Conservation (phyloP, 2,113 vertebrate species). For the Neofelis nebulosa region DNA sequence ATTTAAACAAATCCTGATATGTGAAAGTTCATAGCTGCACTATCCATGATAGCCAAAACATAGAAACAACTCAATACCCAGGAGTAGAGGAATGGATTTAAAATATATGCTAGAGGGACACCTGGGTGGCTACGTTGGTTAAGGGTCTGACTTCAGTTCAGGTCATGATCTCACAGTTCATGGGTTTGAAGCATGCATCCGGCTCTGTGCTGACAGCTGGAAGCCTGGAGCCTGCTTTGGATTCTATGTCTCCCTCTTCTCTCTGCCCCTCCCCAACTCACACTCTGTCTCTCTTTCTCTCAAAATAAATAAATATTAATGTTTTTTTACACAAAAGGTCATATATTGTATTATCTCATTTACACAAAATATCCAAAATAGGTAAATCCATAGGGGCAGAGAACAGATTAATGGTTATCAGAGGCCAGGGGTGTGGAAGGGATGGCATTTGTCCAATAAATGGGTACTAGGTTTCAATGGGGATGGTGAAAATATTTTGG, state of each 20-base stretch:
- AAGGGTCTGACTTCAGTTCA: no score
- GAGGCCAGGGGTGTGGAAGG: accelerated
- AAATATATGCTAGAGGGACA: neutral
- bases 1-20: neutral
- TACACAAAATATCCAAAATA: neutral
- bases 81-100: neutral
- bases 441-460: neutral
- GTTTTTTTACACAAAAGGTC: neutral
- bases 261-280: no score
- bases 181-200: no score
- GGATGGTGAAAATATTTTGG: neutral
- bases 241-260: no score
- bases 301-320: no score
- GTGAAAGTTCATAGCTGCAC: neutral
- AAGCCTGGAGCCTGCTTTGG: no score
- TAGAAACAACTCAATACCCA: neutral
- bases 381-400: neutral
- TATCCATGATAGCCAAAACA: neutral
- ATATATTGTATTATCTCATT: neutral
- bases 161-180: no score
- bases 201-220: no score
- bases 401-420: neutral
- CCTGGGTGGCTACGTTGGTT: no score
- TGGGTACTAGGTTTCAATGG: neutral
- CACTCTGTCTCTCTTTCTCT: no score